Conservation (phyloP, 2,888 invertebrate species). For the Adelphocoris suturalis region DNA sequence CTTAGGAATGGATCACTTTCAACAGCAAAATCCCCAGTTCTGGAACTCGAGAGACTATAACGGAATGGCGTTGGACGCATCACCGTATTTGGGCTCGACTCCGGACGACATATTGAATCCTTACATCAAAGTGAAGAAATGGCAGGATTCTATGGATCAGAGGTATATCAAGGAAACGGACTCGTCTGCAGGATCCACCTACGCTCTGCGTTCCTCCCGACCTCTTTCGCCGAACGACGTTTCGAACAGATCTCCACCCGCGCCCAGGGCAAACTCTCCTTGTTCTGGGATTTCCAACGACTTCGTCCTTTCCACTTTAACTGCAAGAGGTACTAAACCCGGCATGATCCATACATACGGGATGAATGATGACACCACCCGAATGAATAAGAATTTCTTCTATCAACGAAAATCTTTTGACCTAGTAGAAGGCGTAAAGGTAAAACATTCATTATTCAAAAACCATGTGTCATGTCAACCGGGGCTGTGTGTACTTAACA, state of each 20-base stretch:
- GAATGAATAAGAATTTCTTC: background rate
- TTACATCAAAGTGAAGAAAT: slow-evolving; percentile 56
- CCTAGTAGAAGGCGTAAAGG: background rate
- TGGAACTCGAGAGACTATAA: background rate
- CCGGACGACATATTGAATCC: background rate
- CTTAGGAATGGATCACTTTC: background rate
- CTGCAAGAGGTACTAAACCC: background rate
- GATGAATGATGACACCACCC: background rate
- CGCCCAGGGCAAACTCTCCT: background rate
- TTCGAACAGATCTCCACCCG: background rate
- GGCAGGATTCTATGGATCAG: slow-evolving; percentile 33
- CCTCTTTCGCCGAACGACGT: background rate
- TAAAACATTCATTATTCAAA: background rate
- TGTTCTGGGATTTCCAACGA: background rate
- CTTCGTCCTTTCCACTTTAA: background rate
- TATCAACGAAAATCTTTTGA: background rate
- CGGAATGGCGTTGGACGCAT: background rate
- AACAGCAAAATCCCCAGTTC: background rate
- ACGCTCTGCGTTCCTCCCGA: background rate
- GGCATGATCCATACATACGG: background rate
- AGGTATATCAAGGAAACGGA: background rate
- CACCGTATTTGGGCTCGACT: background rate
- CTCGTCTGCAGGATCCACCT: background rate
- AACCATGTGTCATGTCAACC: no score
- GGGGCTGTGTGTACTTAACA: no score